A percentile compares a stretch with the other conserved stretches of the same genome.
These are phyloP conservation scores for Pheosia gnoma DNA, from an alignment of 2,888 invertebrate species.

Conservation along the genomic window DNA sequence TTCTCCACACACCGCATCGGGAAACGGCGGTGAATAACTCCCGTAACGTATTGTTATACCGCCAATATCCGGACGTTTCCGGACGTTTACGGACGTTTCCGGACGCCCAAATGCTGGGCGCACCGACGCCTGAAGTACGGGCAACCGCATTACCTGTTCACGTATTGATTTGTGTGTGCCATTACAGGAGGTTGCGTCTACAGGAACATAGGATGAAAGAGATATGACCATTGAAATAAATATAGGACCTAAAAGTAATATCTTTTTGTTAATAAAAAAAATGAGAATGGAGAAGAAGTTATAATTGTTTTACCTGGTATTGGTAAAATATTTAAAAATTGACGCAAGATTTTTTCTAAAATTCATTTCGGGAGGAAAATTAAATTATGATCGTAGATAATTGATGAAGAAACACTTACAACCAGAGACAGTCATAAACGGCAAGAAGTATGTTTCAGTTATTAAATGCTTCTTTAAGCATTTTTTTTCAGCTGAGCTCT, in stretches of 20 bases:
- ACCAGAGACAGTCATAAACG: no score
- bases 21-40: constrained; percentile 51
- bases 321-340: no score
- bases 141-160: constrained; percentile 51
- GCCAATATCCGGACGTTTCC: constrained; percentile 47
- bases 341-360: no score
- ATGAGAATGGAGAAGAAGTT: no score
- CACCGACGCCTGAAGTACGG: constrained; percentile 33
- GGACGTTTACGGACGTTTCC: constrained; percentile 37
- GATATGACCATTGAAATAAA: neutral
- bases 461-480: no score
- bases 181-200: constrained; percentile 31
- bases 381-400: no score
- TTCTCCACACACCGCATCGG: constrained; percentile 28
- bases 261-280: neutral
- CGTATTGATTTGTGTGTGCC: constrained; percentile 41
- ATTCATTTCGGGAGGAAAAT: no score
- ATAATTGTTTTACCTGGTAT: no score
- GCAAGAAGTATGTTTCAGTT: no score
- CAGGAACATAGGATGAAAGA: constrained; percentile 27
- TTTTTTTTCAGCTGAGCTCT: neutral
- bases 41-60: constrained; percentile 52
- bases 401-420: no score
- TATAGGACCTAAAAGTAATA: neutral
- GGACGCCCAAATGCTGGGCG: constrained; percentile 35